phyloP scores from a whole-genome alignment of 2,113 vertebrate genomes.

The Aspidoscelis tigris region DNA sequence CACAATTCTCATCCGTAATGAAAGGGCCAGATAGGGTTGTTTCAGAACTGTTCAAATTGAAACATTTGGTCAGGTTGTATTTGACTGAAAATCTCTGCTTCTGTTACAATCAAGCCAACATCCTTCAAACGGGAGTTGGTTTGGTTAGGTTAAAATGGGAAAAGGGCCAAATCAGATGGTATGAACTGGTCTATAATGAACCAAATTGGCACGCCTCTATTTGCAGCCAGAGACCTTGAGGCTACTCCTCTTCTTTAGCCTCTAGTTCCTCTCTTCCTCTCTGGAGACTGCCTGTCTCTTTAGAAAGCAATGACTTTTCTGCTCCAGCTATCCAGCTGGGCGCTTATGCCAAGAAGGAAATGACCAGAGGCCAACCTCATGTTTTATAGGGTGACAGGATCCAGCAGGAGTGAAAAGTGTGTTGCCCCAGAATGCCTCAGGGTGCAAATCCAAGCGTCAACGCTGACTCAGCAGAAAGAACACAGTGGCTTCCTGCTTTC shows the following conservation, averaged over 20 bases:
- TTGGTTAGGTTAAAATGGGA: too few species aligned
- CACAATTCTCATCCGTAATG: too few species aligned
- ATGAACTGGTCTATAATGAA: too few species aligned
- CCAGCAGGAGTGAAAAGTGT: background rate
- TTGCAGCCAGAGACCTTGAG: too few species aligned
- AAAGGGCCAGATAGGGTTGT: too few species aligned
- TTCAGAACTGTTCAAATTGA: too few species aligned
- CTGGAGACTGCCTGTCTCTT: background rate
- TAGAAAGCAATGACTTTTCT: background rate
- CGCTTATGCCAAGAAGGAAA: background rate
- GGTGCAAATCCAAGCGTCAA: background rate
- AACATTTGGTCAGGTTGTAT: too few species aligned
- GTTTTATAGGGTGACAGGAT: background rate
- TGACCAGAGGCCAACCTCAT: background rate
- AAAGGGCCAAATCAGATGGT: too few species aligned
- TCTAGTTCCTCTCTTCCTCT: background rate
- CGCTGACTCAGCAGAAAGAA: background rate
- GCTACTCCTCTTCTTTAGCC: background rate
- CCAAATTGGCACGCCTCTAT: background rate
- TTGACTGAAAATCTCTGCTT: too few species aligned
- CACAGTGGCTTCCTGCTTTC: slow-evolving; percentile 1
- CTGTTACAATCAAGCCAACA: too few species aligned
- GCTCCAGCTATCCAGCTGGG: background rate
- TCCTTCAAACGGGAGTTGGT: too few species aligned
- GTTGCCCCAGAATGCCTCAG: background rate